Conservation (phyloP, 2,797 vertebrate species). For the Artibeus jamaicensis region DNA sequence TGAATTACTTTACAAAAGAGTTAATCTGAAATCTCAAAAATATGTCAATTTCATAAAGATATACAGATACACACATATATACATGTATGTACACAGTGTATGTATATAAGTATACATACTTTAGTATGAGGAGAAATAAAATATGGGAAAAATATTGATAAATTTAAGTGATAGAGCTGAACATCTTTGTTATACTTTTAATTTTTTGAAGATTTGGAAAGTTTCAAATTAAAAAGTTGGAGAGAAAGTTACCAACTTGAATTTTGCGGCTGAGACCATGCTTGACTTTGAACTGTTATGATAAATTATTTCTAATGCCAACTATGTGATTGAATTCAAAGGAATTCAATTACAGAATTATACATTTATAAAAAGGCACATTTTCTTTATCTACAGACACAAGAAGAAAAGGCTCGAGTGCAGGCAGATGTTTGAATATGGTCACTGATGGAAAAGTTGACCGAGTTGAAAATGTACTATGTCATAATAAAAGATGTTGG, state of each 20-base stretch:
- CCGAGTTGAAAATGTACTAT: conserved; percentile 45
- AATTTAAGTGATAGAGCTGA: not conserved
- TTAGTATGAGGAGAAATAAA: not conserved
- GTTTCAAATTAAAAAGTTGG: not conserved
- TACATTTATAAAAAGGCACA: conserved; percentile 32
- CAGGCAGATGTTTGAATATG: conserved; percentile 49
- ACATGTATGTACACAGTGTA: not conserved
- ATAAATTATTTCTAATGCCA: conserved; percentile 47
- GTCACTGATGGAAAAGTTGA: conserved; percentile 58
- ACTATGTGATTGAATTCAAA: conserved; percentile 52
- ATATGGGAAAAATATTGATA: not conserved
- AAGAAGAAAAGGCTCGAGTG: not conserved
- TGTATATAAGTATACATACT: not conserved
- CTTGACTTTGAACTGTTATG: conserved; percentile 45
- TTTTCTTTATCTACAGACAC: conserved; percentile 38
- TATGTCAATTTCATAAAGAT: not conserved
- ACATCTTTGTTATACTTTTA: not conserved
- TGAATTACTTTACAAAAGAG: not conserved
- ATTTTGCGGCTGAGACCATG: conserved; percentile 25
- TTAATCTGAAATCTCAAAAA: not conserved
- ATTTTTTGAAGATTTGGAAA: not conserved
- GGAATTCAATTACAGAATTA: conserved; percentile 34
- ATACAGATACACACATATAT: not conserved
- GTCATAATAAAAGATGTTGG: conserved; percentile 47
- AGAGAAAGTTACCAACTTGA: not conserved